Conservation (phyloP, 2,797 vertebrate species). For the Caiman crocodilus region DNA sequence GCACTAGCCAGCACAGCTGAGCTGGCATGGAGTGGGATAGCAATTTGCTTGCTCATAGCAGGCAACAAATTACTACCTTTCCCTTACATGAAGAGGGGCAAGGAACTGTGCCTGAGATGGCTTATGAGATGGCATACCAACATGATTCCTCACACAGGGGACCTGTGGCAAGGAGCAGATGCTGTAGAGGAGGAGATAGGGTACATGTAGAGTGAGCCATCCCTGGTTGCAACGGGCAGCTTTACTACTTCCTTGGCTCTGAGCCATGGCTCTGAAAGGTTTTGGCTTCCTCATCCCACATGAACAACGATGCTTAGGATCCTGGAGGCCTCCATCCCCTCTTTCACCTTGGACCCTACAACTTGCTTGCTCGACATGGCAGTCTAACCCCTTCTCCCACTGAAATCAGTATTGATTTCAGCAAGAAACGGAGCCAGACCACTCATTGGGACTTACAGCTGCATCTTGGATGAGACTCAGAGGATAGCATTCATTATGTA, state of each 20-base stretch:
- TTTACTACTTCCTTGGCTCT: too few species aligned
- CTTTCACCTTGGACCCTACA: not conserved
- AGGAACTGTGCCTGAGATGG: not conserved
- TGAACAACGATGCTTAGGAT: not conserved
- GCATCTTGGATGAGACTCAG: rapidly evolving
- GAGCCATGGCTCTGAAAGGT: not conserved
- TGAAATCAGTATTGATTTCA: not conserved
- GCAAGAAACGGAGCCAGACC: not conserved
- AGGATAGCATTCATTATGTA: too few species aligned
- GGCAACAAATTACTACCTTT: not conserved
- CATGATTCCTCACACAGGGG: not conserved
- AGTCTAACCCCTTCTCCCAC: not conserved
- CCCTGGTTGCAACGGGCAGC: too few species aligned
- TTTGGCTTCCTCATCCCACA: too few species aligned
- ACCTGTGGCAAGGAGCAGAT: not conserved
- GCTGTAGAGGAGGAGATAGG: too few species aligned
- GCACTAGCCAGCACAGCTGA: not conserved
- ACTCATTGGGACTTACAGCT: not conserved
- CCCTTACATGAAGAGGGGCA: not conserved
- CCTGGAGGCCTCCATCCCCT: rapidly evolving
- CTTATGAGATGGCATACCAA: not conserved
- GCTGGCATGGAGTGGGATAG: not conserved
- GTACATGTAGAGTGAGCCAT: too few species aligned
- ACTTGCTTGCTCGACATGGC: not conserved
- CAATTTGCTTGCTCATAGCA: not conserved